Conservation (phyloP, 2,113 vertebrate genomes). For the Cettia cetti region DNA sequence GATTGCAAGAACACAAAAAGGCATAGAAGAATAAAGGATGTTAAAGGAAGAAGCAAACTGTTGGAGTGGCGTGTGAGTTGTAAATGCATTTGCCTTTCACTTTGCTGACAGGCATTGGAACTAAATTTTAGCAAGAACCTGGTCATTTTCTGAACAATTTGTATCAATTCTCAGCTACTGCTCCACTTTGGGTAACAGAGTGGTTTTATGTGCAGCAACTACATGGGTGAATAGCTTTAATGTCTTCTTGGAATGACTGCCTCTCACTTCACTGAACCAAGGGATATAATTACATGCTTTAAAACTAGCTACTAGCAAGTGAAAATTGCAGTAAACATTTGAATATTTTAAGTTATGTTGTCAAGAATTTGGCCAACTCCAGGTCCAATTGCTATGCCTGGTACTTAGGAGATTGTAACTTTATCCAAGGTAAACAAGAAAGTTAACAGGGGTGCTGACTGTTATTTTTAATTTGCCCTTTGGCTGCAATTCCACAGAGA, state of each 20-base stretch:
- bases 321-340: background rate
- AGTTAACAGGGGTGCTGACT: background rate
- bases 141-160: background rate
- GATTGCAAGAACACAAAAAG: background rate
- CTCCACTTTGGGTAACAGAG: background rate
- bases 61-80: accelerated
- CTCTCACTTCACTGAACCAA: background rate
- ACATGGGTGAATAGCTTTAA: background rate
- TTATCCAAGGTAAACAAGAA: background rate
- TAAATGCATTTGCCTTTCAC: background rate
- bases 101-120: background rate
- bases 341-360: background rate
- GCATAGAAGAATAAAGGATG: background rate
- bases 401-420: background rate
- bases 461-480: background rate
- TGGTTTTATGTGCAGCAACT: background rate
- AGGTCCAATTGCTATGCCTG: background rate
- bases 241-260: background rate
- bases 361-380: background rate
- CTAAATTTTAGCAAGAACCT: background rate
- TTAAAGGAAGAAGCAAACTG: background rate
- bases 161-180: background rate
- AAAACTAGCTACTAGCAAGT: background rate
- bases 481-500: background rate
- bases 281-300: background rate